Evolutionary conservation across 2,888 invertebrate genomes (phyloP).

Genomic region (Cryptosula pallasiana): DNA sequence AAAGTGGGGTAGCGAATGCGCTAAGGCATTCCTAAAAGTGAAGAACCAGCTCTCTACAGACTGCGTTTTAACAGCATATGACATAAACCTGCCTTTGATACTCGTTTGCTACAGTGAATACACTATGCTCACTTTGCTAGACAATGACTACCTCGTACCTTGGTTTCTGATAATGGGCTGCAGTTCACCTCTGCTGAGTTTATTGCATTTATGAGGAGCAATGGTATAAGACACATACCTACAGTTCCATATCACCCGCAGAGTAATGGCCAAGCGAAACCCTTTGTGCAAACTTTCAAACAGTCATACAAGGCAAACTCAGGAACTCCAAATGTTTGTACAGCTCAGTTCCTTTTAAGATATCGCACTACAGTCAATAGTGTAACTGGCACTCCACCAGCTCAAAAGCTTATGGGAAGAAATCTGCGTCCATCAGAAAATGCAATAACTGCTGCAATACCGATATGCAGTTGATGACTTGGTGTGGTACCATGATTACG

Average conservation of each 20-base stretch:
- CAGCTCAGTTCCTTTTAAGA: neutral
- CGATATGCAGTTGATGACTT: too few relatives aligned
- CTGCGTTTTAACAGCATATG: slow-evolving; percentile 26
- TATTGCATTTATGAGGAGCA: neutral
- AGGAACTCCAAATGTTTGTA: neutral
- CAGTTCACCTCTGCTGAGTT: neutral
- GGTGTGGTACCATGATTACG: too few relatives aligned
- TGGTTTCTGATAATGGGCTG: neutral
- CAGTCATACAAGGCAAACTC: neutral
- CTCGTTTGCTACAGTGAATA: neutral
- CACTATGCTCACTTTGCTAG: neutral
- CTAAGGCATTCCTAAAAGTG: slow-evolving; percentile 24
- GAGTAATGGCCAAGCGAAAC: neutral
- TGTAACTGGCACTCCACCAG: neutral
- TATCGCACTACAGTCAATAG: neutral
- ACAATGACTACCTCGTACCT: neutral
- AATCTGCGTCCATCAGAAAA: too few relatives aligned
- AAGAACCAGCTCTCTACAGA: slow-evolving; percentile 26
- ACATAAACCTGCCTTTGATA: slow-evolving; percentile 14
- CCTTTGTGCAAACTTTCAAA: neutral
- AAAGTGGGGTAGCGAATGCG: slow-evolving; percentile 11
- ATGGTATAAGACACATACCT: neutral
- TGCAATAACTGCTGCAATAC: too few relatives aligned
- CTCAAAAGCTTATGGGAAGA: neutral
- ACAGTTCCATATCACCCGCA: neutral